These are phyloP conservation scores for Nephrocerus scutellatus DNA, from an alignment of 2,888 invertebrate species.

Conservation along the genomic window DNA sequence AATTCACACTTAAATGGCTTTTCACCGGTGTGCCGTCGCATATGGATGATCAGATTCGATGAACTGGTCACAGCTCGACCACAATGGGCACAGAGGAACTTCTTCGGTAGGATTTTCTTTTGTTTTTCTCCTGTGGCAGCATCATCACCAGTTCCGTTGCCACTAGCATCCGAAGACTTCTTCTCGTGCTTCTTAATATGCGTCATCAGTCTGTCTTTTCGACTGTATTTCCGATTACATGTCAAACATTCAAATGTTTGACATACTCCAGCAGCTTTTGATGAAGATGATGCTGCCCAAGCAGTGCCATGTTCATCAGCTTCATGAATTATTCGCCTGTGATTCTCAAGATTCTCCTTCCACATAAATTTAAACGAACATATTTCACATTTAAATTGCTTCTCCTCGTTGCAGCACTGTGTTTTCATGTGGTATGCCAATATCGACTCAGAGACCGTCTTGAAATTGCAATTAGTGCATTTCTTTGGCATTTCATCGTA, in stretches of 20 bases:
- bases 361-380: slow-evolving; percentile 29
- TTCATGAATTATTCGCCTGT: slow-evolving; percentile 29
- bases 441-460: slow-evolving; percentile 50
- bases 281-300: too few relatives aligned
- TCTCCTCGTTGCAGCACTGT: slow-evolving; percentile 28
- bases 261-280: too few relatives aligned
- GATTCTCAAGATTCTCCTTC: slow-evolving; percentile 25
- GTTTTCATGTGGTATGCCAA: slow-evolving; percentile 50
- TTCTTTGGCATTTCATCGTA: slow-evolving; percentile 50
- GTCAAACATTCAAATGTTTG: slow-evolving; percentile 37
- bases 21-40: slow-evolving; percentile 61
- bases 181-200: slow-evolving; percentile 36
- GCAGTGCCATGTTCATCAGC: too few relatives aligned
- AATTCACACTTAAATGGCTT: slow-evolving; percentile 59
- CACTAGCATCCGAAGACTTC: slow-evolving; percentile 31
- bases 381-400: slow-evolving; percentile 22
- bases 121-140: too few relatives aligned
- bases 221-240: slow-evolving; percentile 40
- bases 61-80: slow-evolving; percentile 57
- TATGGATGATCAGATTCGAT: slow-evolving; percentile 58
- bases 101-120: slow-evolving; percentile 44
- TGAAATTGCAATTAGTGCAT: slow-evolving; percentile 52
- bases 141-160: too few relatives aligned
- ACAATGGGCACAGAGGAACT: slow-evolving; percentile 54
- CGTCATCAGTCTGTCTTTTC: slow-evolving; percentile 39